Evolutionary conservation across 2,113 vertebrate species (phyloP).

Genomic region (Megalops atlanticus): DNA sequence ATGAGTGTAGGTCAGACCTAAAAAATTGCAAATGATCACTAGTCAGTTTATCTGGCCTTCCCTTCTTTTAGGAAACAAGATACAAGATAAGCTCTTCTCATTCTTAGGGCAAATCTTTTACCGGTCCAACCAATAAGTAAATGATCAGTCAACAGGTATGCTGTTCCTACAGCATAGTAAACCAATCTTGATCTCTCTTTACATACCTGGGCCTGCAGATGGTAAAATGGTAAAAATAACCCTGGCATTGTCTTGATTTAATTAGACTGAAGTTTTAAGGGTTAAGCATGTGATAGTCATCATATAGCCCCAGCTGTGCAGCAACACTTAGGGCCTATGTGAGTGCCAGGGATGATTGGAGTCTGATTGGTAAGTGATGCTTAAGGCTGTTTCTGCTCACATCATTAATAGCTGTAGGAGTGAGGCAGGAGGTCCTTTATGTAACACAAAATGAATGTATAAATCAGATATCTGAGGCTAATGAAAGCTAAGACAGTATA

Average conservation of each 20-base stretch:
- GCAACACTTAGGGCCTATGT: neutral
- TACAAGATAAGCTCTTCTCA: neutral
- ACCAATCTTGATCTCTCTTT: too few relatives aligned
- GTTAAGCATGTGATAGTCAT: neutral
- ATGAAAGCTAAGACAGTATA: too few relatives aligned
- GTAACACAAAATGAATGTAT: neutral
- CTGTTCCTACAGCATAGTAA: too few relatives aligned
- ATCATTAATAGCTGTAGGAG: neutral
- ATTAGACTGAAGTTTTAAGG: neutral
- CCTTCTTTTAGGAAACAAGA: neutral
- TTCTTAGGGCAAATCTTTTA: too few relatives aligned
- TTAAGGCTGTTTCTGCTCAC: neutral
- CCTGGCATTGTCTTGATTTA: too few relatives aligned
- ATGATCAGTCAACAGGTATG: too few relatives aligned
- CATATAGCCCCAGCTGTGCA: neutral
- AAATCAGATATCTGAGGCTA: too few relatives aligned
- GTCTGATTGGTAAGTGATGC: conserved; percentile 6
- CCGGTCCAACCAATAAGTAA: too few relatives aligned
- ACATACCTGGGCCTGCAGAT: too few relatives aligned
- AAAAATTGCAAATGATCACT: too few relatives aligned
- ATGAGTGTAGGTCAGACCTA: too few relatives aligned
- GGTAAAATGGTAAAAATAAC: too few relatives aligned
- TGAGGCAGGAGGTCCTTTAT: neutral
- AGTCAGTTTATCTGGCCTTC: neutral
- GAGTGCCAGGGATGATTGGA: conserved; percentile 6